Evolutionary conservation across 2,113 vertebrate species (phyloP).

Genomic region (Tringa solitaria): DNA sequence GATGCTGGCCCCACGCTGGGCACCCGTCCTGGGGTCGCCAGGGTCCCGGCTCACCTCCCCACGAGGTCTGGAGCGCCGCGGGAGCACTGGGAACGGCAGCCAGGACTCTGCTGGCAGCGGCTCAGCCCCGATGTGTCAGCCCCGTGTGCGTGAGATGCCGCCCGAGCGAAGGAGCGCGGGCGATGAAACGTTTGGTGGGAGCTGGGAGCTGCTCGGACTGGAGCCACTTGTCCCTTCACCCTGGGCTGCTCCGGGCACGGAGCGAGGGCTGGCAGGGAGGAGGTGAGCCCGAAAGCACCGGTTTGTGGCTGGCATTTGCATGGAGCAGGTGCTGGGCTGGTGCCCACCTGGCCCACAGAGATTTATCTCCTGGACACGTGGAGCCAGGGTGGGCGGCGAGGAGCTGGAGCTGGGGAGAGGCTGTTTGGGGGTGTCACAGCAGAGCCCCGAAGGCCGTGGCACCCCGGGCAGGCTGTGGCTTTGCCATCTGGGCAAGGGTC

Average conservation of each 20-base stretch:
- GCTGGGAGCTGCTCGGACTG: neutral
- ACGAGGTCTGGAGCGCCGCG: fast-evolving
- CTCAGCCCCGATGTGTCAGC: neutral
- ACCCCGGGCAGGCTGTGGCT: neutral
- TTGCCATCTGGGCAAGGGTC: neutral
- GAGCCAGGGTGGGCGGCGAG: neutral
- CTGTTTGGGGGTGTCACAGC: neutral
- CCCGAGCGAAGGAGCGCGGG: fast-evolving
- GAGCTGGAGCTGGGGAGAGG: neutral
- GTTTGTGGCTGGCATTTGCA: neutral
- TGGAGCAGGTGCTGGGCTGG: neutral
- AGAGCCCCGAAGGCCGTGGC: fast-evolving
- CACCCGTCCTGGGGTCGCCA: fast-evolving
- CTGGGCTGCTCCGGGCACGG: neutral
- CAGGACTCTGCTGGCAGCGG: neutral
- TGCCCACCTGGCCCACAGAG: neutral
- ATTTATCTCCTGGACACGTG: neutral
- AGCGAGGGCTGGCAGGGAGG: fast-evolving
- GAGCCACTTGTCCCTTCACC: neutral
- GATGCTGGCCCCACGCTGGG: neutral
- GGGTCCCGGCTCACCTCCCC: neutral
- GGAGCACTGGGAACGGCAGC: neutral
- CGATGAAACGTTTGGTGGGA: neutral
- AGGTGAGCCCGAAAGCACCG: neutral
- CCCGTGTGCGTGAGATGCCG: neutral